Conservation (phyloP, 2,888 invertebrate genomes). For the Tinea pellionella region DNA sequence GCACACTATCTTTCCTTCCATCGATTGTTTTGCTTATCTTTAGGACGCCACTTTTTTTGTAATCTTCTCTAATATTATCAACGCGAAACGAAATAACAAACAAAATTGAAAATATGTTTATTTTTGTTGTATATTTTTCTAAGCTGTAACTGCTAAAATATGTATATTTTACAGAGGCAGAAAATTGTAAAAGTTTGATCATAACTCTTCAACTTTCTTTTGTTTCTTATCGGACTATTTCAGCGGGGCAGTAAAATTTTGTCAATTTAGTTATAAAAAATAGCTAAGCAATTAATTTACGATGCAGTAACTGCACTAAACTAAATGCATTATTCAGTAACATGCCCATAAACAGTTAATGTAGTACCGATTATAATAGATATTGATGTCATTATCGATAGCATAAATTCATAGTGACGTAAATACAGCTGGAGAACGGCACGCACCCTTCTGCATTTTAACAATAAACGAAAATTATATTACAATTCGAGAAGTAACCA, state of each 20-base stretch:
- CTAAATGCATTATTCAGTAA: constrained; percentile 4
- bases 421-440: constrained; percentile 25
- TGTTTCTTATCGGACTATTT: not conserved
- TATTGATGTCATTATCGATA: constrained; percentile 48
- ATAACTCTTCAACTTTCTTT: not conserved
- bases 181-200: not conserved
- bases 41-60: too few species aligned
- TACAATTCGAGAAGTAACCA: constrained; percentile 47
- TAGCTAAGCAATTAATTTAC: not conserved
- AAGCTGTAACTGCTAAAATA: not conserved
- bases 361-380: constrained; percentile 25
- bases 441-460: constrained; percentile 45
- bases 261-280: too few species aligned
- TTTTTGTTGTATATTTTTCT: too few species aligned
- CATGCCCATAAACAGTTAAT: constrained; percentile 11
- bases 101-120: too few species aligned
- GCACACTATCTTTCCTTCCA: too few species aligned
- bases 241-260: not conserved
- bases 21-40: too few species aligned
- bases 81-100: too few species aligned
- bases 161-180: not conserved
- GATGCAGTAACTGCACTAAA: not conserved
- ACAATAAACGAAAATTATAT: constrained; percentile 34
- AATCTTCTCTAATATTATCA: too few species aligned
- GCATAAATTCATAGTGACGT: constrained; percentile 56